Evolutionary conservation across 2,797 vertebrate species (phyloP).

Genomic region (Emys orbicularis): DNA sequence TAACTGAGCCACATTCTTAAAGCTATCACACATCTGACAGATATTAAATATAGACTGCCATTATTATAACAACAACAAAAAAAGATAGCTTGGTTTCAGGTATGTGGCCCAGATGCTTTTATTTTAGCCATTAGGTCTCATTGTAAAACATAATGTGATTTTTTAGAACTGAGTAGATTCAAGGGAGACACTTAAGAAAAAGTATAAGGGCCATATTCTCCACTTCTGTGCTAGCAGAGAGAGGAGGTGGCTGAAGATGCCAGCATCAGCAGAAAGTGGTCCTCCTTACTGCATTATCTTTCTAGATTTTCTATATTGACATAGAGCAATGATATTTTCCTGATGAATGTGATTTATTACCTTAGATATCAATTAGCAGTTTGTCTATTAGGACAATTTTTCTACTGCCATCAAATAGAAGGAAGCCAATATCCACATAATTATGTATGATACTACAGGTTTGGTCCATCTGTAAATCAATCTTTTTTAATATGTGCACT

Average conservation of each 20-base stretch:
- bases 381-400: neutral
- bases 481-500: constrained; percentile 5
- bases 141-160: neutral
- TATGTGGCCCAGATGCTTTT: neutral
- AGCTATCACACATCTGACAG: neutral
- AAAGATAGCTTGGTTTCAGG: neutral
- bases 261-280: neutral
- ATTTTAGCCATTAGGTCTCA: neutral
- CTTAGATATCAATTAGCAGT: constrained; percentile 20
- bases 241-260: neutral
- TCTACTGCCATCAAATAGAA: neutral
- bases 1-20: neutral
- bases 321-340: neutral
- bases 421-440: neutral
- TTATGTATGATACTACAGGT: neutral
- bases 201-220: neutral
- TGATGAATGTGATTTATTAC: neutral
- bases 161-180: neutral
- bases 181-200: neutral
- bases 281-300: neutral
- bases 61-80: neutral
- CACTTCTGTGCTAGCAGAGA: neutral
- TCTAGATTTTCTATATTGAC: neutral
- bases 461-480: constrained; percentile 30
- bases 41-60: neutral